Conservation (phyloP, 2,888 invertebrate genomes). For the Acanthacorydalis orientalis region DNA sequence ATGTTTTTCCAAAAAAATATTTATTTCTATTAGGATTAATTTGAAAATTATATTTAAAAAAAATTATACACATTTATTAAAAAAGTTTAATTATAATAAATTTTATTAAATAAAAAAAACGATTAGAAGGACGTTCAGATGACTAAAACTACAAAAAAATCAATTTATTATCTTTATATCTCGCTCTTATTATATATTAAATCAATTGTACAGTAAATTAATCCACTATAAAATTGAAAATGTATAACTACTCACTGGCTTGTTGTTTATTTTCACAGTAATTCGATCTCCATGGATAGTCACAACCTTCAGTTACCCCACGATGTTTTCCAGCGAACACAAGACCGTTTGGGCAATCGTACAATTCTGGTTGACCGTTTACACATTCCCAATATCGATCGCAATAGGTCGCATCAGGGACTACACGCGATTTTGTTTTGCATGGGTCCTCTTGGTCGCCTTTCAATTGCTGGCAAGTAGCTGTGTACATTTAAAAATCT, state of each 20-base stretch:
- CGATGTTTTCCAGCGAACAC: slow-evolving; percentile 79
- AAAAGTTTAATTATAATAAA: too few species aligned
- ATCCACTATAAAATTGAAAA: neutral
- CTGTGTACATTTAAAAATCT: slow-evolving; percentile 1
- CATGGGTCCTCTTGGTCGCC: slow-evolving; percentile 58
- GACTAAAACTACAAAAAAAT: neutral
- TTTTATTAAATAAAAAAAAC: too few species aligned
- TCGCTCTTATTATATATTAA: neutral
- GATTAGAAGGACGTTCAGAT: neutral
- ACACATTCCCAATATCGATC: slow-evolving; percentile 79
- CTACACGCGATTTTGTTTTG: slow-evolving; percentile 58
- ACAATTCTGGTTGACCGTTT: slow-evolving; percentile 62
- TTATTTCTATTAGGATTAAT: too few species aligned
- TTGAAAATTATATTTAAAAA: too few species aligned
- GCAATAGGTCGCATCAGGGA: slow-evolving; percentile 66
- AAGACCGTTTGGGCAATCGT: slow-evolving; percentile 80
- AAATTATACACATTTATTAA: too few species aligned
- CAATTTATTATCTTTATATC: neutral
- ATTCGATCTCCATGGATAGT: slow-evolving; percentile 78
- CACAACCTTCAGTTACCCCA: slow-evolving; percentile 77
- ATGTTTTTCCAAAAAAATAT: too few species aligned
- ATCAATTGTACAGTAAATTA: neutral
- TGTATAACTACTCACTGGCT: slow-evolving; percentile 36
- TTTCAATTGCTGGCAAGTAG: slow-evolving; percentile 16
- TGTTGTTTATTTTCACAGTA: slow-evolving; percentile 73